Conservation (phyloP, 2,797 vertebrate species). For the Xerus rutilus region DNA sequence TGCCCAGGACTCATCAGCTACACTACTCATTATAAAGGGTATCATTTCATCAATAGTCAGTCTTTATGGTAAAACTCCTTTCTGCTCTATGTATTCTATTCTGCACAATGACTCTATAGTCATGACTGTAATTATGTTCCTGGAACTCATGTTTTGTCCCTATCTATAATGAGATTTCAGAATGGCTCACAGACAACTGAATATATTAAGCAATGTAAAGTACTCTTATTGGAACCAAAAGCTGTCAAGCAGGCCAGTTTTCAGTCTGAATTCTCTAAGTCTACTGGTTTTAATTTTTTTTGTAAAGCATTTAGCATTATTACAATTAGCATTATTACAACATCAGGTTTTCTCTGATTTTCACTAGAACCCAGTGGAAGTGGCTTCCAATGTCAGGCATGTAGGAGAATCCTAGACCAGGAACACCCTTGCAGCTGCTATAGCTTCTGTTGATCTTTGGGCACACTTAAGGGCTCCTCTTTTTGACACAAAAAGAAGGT, state of each 20-base stretch:
- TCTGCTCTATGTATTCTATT: not conserved
- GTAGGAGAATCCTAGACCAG: not conserved
- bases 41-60: not conserved
- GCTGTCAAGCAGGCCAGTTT: not conserved
- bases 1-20: not conserved
- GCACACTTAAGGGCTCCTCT: not conserved
- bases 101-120: too few relatives aligned
- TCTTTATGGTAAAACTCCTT: not conserved
- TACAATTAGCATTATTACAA: not conserved
- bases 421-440: not conserved
- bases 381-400: not conserved
- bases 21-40: not conserved
- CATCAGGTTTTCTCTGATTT: not conserved
- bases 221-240: not conserved
- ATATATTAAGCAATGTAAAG: not conserved
- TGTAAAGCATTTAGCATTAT: not conserved
- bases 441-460: not conserved
- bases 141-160: not conserved
- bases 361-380: not conserved
- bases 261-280: not conserved
- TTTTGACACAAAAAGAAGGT: not conserved
- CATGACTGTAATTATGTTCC: not conserved
- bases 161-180: not conserved
- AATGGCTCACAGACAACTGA: not conserved
- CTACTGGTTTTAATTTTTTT: not conserved